Evolutionary conservation across 2,888 invertebrate species (phyloP), one percentile per base, ranked within the genome.

Genomic region (Belgica antarctica): DNA sequence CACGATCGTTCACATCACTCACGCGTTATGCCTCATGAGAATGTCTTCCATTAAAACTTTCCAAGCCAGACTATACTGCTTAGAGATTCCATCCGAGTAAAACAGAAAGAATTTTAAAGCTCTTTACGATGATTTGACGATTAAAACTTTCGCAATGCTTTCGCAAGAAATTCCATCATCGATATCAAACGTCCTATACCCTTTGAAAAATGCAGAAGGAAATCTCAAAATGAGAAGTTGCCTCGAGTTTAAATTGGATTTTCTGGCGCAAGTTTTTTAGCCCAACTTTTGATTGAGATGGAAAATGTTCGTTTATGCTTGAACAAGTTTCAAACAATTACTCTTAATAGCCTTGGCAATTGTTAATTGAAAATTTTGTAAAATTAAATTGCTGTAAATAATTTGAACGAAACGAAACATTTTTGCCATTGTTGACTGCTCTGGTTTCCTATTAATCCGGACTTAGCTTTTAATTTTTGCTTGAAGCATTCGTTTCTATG

Each of bases 341-440:
- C 57, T 52, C 57, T 68, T 57, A 68, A 68, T 52, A 57, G 59
- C 47, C 68, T 57, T 34, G 34, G 34, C 62, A 62, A 62, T 62
- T 62, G 62, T 68, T 68, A 68, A 68, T 68, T 68, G 65, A 68
- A 68, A 65, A 68, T 57, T 68, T 68, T 57, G 68, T 68, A 68
- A 68, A 68, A 68, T 57, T 68, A 31, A 68, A 68, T 68, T 68
- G 68, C 68, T 59, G 68, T 52, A 27, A 68, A 47, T 52, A 68
- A 68, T 68, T 68, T 34, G 52, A 12, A 24, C 8, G 62, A n/a
- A n/a, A 62, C 4, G 17, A 5, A 61, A 61, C 25, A 28, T 2
- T 57, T 61, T 61, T 17, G 59, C 59, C 59, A 5, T 12, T 17
- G 5, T 15, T 7, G 7, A 47, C 10, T 52, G 52, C 17, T 52